These are phyloP conservation scores for Picathartes gymnocephalus DNA, from an alignment of 2,113 vertebrate genomes.

Conservation along the genomic window DNA sequence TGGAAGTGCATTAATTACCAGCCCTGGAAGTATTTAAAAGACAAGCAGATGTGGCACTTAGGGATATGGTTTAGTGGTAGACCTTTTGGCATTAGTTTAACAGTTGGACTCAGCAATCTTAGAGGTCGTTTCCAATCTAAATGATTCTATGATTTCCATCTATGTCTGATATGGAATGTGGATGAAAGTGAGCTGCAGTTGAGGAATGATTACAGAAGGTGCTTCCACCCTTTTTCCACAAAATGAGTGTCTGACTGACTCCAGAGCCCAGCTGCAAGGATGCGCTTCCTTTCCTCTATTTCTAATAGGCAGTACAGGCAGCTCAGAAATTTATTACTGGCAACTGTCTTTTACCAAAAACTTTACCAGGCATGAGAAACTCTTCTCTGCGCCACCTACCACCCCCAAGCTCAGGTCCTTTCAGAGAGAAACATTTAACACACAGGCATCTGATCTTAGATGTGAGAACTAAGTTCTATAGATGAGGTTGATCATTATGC, in stretches of 20 bases:
- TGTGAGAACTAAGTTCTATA: background rate
- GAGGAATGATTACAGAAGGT: background rate
- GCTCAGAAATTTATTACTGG: background rate
- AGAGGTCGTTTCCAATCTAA: background rate
- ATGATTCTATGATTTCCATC: background rate
- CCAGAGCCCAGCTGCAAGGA: background rate
- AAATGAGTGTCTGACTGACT: background rate
- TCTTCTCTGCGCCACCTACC: background rate
- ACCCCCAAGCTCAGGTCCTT: background rate
- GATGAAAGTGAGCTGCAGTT: background rate
- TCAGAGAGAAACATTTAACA: background rate
- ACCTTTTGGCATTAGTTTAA: background rate
- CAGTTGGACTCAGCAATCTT: background rate
- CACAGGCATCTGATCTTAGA: background rate
- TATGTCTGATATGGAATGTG: rapidly evolving
- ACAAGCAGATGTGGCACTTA: background rate
- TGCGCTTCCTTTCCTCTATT: background rate
- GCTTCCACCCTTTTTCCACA: background rate
- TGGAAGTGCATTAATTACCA: background rate
- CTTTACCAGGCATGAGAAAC: background rate
- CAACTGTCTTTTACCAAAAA: background rate
- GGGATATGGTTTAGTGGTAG: background rate
- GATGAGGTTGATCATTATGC: background rate
- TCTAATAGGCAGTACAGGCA: background rate
- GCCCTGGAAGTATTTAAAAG: background rate